phyloP scores from a whole-genome alignment of 2,888 invertebrate genomes.

The Drosophila quasianomalipes region DNA sequence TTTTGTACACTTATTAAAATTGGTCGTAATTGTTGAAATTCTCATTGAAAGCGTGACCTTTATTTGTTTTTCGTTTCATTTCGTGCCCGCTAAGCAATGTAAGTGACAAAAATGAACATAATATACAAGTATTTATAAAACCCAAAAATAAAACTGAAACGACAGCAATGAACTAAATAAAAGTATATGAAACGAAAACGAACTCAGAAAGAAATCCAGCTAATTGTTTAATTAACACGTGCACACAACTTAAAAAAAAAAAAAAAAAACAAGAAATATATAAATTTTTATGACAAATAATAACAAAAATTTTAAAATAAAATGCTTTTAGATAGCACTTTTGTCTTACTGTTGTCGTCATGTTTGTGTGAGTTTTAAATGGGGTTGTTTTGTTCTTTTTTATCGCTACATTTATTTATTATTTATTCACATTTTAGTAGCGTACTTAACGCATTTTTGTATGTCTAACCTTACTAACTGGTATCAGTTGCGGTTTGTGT shows the following conservation, averaged over 20 bases:
- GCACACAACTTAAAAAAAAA: slow-evolving; percentile 54
- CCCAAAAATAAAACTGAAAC: slow-evolving; percentile 20
- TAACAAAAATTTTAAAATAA: slow-evolving; percentile 24
- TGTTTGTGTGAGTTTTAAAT: slow-evolving; percentile 15
- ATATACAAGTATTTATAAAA: slow-evolving; percentile 32
- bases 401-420: slow-evolving; percentile 42
- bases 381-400: slow-evolving; percentile 14
- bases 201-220: slow-evolving; percentile 48
- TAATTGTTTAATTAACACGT: slow-evolving; percentile 74
- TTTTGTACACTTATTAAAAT: slow-evolving; percentile 9
- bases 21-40: slow-evolving; percentile 14
- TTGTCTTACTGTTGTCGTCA: slow-evolving; percentile 17
- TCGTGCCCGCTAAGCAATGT: slow-evolving; percentile 43
- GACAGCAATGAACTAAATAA: slow-evolving; percentile 13
- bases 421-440: slow-evolving; percentile 49
- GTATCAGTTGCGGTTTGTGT: slow-evolving; percentile 53
- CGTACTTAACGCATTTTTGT: slow-evolving; percentile 39
- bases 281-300: slow-evolving; percentile 24
- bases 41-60: slow-evolving; percentile 37
- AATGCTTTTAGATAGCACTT: slow-evolving; percentile 34
- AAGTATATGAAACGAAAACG: slow-evolving; percentile 28
- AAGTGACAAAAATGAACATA: slow-evolving; percentile 62
- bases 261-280: slow-evolving; percentile 23
- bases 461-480: slow-evolving; percentile 35
- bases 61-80: slow-evolving; percentile 9